A percentile compares a stretch with the other conserved stretches of the same genome.
Conservation (phyloP, 2,888 invertebrate species). For the Nomada hirtipes region DNA sequence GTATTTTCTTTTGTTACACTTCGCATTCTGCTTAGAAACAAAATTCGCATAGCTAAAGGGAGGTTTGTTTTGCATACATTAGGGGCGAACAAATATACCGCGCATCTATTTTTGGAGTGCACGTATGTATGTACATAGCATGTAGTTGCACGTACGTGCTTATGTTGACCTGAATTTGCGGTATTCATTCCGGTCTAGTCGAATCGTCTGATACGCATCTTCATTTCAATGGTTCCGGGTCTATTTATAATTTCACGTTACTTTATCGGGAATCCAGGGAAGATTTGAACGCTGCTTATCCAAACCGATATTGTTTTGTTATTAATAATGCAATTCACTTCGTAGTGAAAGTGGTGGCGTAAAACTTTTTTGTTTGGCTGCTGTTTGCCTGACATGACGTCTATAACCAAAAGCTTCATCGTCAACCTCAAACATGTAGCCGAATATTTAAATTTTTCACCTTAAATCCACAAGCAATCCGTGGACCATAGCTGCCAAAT, state of each 20-base stretch:
- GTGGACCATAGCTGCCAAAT: not conserved
- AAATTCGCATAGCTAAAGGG: slow-evolving; percentile 20
- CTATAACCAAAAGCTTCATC: slow-evolving; percentile 14
- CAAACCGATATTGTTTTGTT: not conserved
- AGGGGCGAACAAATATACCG: slow-evolving; percentile 47
- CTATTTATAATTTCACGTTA: slow-evolving; percentile 2
- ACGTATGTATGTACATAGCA: slow-evolving; percentile 18
- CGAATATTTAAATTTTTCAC: not conserved
- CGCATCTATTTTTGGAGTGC: slow-evolving; percentile 52
- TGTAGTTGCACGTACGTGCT: slow-evolving; percentile 42
- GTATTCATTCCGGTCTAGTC: slow-evolving; percentile 30
- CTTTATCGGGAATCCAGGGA: not conserved
- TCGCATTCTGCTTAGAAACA: not conserved
- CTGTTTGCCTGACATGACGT: slow-evolving; percentile 31
- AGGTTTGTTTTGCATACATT: slow-evolving; percentile 47
- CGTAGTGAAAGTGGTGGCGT: not conserved
- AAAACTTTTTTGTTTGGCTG: slow-evolving; percentile 29
- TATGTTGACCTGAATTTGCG: slow-evolving; percentile 50
- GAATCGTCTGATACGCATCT: slow-evolving; percentile 15
- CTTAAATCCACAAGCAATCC: not conserved
- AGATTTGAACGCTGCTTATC: not conserved
- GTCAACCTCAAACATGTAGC: slow-evolving; percentile 29
- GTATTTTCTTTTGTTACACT: not conserved
- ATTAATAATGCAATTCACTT: slow-evolving; percentile 6
- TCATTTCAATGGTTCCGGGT: slow-evolving; percentile 25